Conservation (phyloP, 92 coral and sea anemone genomes). For the Montipora capitata region DNA sequence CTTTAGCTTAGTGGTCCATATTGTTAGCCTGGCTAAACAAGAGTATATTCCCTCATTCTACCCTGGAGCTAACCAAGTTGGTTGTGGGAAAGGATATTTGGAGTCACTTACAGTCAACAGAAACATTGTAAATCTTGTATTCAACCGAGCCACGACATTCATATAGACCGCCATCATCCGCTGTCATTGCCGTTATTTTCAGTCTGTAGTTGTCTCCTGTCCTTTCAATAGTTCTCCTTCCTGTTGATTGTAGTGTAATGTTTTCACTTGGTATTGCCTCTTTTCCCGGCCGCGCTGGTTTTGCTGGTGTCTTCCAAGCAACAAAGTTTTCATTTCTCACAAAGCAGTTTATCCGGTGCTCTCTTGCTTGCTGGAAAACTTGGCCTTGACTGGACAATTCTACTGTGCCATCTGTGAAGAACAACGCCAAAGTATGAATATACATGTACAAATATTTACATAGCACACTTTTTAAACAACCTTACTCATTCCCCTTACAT, state of each 20-base stretch:
- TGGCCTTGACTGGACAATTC: background rate
- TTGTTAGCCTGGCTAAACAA: background rate
- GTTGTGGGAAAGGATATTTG: too few species aligned
- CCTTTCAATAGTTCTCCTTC: background rate
- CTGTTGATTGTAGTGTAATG: background rate
- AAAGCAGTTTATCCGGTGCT: background rate
- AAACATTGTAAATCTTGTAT: background rate
- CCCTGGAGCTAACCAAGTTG: too few species aligned
- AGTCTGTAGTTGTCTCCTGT: background rate
- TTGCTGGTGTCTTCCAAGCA: constrained; percentile 39
- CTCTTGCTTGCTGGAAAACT: background rate
- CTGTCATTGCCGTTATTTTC: background rate
- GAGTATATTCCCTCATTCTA: too few species aligned
- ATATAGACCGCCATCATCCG: constrained; percentile 34
- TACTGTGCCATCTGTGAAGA: constrained; percentile 28
- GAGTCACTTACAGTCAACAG: constrained; percentile 35
- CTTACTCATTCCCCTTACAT: too few species aligned
- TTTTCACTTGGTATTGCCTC: too few species aligned
- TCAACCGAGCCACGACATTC: background rate
- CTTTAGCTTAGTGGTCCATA: too few species aligned
- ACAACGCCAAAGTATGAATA: background rate
- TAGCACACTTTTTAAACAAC: background rate
- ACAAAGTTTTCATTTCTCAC: constrained; percentile 4
- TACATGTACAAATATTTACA: too few species aligned
- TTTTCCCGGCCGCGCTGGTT: constrained; percentile 4